Base-by-base conservation (phyloP, 2,113 vertebrate species). In the Thalassoma bifasciatum region DNA sequence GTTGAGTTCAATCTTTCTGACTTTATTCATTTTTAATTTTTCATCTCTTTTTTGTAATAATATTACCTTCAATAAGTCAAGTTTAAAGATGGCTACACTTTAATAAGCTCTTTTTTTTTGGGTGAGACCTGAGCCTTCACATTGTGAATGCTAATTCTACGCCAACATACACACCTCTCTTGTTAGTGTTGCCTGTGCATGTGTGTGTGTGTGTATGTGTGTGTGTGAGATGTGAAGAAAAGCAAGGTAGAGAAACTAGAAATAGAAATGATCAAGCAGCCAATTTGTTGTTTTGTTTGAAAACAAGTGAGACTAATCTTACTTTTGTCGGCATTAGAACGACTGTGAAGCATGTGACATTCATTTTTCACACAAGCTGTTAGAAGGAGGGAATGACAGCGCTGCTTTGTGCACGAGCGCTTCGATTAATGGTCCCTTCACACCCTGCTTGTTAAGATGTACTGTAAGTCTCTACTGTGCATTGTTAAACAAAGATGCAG, bases 401-500 rank as follows among this genome's bases (percentile, higher is more conserved):
- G 1, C 73, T 70, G 53, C 36, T 54, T 52, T 34, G 66, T 68
- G 71, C 81, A 64, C 64, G 82, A 81, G 77, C 36, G 82, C 67
- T 53, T 79, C 23, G 17, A 72, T 77, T 83, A 85, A 73, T 71
- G 77, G 57, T 65, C 62, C 82, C 75, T 64, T 84, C 66, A 71
- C 84, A 83, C 70, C 30, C 42, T 21, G 3, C 68, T 81, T 77
- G 80, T 87, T 71, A 65, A 75, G 84, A 83, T 44, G 60, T 70
- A 46, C 75, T 59, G 54, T 37, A 59, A 57, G 62, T 74, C 66
- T 72, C 71, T 22, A 26, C 76, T 77, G 62, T 60, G 69, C 75
- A 65, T 65, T 69, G 73, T 82, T 62, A 64, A 75, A 82, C 81
- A 84, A 83, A 88, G 77, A 80, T 75, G 47, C 77, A 78, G 71